Conservation (phyloP, 2,797 vertebrate genomes). For the Melanogrammus aeglefinus region DNA sequence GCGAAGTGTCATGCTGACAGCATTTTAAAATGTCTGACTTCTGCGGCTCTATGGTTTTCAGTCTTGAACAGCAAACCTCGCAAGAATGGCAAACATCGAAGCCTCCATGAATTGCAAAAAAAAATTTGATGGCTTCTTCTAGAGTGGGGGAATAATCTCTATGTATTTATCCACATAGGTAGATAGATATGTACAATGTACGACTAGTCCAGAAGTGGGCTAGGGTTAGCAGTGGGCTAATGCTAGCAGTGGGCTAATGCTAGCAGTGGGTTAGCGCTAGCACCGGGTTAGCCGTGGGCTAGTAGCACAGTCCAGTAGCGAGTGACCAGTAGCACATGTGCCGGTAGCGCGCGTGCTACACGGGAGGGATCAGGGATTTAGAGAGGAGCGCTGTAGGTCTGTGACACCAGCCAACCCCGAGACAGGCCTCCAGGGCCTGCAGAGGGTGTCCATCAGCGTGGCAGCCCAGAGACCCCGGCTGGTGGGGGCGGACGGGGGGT, state of each 20-base stretch:
- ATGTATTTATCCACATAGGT: too few species aligned
- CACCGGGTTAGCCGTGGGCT: not conserved
- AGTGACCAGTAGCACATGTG: constrained; percentile 16
- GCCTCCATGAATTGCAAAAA: too few species aligned
- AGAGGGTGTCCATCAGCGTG: constrained; percentile 81
- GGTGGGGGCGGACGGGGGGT: not conserved
- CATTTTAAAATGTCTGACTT: too few species aligned
- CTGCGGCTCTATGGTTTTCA: too few species aligned
- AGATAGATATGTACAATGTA: too few species aligned
- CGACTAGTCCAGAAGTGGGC: too few species aligned
- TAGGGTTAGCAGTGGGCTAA: not conserved
- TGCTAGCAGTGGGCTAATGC: not conserved
- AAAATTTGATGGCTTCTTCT: too few species aligned
- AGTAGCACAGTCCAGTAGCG: constrained; percentile 8
- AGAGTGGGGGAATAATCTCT: too few species aligned
- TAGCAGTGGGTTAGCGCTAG: too few species aligned
- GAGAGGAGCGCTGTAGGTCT: constrained; percentile 69
- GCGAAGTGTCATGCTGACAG: too few species aligned
- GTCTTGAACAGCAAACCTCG: too few species aligned
- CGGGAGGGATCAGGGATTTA: constrained; percentile 63
- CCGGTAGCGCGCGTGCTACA: constrained; percentile 37
- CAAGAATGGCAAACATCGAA: not conserved
- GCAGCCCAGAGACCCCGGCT: constrained; percentile 66
- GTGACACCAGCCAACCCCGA: constrained; percentile 82
- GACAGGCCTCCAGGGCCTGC: constrained; percentile 78